These are phyloP conservation scores for Formica selysi DNA, from an alignment of 1,140 invertebrate species.

Conservation along the genomic window DNA sequence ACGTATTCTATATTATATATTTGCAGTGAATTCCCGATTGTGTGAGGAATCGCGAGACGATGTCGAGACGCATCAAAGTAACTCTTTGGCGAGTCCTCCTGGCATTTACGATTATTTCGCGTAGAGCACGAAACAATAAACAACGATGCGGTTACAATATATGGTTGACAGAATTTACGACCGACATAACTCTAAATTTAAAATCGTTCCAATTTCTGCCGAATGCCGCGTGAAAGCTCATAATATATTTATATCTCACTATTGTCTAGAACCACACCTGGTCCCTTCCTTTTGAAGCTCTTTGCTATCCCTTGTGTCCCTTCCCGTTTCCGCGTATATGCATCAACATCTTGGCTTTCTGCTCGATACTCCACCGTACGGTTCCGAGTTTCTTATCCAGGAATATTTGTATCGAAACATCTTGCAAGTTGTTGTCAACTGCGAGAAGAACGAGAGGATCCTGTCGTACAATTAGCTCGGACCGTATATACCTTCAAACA, in stretches of 20 bases:
- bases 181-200: background rate
- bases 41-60: background rate
- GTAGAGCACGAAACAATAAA: background rate
- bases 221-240: conserved; percentile 59
- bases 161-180: background rate
- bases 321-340: conserved; percentile 46
- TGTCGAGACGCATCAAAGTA: background rate
- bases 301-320: conserved; percentile 39
- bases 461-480: conserved; percentile 13
- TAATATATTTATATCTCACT: conserved; percentile 68
- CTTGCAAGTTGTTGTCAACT: conserved; percentile 18
- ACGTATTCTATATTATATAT: too few relatives aligned
- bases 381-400: conserved; percentile 15
- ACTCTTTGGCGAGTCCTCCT: background rate
- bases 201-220: conserved; percentile 69
- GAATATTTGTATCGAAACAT: conserved; percentile 4
- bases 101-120: conserved; percentile 12
- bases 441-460: conserved; percentile 2
- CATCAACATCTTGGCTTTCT: conserved; percentile 69
- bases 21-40: background rate
- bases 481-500: conserved; percentile 31
- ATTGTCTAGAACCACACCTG: conserved; percentile 68
- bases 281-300: conserved; percentile 51
- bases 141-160: background rate
- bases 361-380: conserved; percentile 61